These are phyloP conservation scores for Nycticryphes semicollaris DNA, from an alignment of 2,113 vertebrate genomes.

Conservation along the genomic window DNA sequence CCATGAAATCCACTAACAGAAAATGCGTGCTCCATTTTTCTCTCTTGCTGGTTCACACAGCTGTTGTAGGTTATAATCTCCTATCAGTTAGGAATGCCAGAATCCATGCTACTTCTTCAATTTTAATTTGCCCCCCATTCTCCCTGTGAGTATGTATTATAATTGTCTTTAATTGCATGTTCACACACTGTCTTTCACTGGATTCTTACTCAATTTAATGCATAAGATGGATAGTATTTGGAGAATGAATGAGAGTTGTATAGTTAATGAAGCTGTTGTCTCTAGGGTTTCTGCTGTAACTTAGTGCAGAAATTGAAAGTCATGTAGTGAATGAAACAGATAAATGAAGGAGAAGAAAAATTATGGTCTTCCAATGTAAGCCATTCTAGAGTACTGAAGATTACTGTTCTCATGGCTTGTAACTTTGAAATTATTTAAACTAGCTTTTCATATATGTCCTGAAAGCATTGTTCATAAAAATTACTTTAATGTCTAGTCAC, in stretches of 20 bases:
- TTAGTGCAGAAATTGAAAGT: not conserved
- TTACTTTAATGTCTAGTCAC: not conserved
- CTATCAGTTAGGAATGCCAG: not conserved
- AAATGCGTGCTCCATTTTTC: not conserved
- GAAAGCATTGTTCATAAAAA: not conserved
- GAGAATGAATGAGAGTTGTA: not conserved
- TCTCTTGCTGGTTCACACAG: not conserved
- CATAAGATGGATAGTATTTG: not conserved
- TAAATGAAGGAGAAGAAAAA: not conserved
- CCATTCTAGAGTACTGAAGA: not conserved
- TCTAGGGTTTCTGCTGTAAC: not conserved
- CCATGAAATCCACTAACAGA: not conserved
- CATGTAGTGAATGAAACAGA: not conserved
- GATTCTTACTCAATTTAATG: not conserved
- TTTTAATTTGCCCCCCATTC: slow-evolving; percentile 7
- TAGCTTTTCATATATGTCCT: not conserved
- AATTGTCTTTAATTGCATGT: slow-evolving; percentile 33
- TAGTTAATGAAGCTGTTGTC: slow-evolving; percentile 11
- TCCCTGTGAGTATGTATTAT: not conserved
- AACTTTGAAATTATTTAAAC: not conserved
- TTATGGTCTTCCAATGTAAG: not conserved
- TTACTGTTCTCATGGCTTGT: not conserved
- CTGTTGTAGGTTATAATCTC: slow-evolving; percentile 15
- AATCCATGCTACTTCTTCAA: not conserved
- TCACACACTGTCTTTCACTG: not conserved